Evolutionary conservation across 2,888 invertebrate species (phyloP).

Genomic region (Charanyca ferruginea): DNA sequence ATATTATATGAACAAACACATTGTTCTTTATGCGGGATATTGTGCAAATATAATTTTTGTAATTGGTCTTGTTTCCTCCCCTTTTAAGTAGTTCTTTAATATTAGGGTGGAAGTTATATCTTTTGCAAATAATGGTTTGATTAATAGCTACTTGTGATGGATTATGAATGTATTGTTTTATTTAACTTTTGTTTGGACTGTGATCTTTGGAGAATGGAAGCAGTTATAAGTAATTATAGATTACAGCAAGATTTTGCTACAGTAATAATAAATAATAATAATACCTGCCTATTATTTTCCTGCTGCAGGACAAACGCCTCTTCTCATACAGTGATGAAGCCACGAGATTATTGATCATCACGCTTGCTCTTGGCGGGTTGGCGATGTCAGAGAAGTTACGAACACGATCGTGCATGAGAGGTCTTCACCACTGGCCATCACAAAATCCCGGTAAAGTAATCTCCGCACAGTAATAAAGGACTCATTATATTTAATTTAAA

Average conservation of each 20-base stretch:
- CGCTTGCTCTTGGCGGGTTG: too few relatives aligned
- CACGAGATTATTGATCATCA: too few relatives aligned
- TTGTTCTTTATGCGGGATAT: constrained; percentile 77
- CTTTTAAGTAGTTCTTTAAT: constrained; percentile 74
- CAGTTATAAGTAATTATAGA: constrained; percentile 10
- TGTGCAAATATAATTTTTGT: constrained; percentile 88
- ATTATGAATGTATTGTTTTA: constrained; percentile 21
- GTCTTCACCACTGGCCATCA: too few relatives aligned
- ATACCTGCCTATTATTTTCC: too few relatives aligned
- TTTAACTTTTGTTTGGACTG: constrained; percentile 20
- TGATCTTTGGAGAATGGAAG: constrained; percentile 16
- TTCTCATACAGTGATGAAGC: too few relatives aligned
- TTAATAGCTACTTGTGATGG: constrained; percentile 52
- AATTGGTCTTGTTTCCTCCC: constrained; percentile 82
- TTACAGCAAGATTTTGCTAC: background rate
- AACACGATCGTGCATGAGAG: too few relatives aligned
- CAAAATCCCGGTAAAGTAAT: too few relatives aligned
- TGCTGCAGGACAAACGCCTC: too few relatives aligned
- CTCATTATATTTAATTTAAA: too few relatives aligned
- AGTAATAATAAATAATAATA: too few relatives aligned
- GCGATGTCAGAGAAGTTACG: too few relatives aligned
- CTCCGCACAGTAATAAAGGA: too few relatives aligned
- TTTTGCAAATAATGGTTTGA: constrained; percentile 69
- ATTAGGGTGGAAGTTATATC: constrained; percentile 74
- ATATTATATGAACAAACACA: constrained; percentile 85